Evolutionary conservation across 1,140 invertebrate genomes (phyloP).

Genomic region (Nylanderia fulva): DNA sequence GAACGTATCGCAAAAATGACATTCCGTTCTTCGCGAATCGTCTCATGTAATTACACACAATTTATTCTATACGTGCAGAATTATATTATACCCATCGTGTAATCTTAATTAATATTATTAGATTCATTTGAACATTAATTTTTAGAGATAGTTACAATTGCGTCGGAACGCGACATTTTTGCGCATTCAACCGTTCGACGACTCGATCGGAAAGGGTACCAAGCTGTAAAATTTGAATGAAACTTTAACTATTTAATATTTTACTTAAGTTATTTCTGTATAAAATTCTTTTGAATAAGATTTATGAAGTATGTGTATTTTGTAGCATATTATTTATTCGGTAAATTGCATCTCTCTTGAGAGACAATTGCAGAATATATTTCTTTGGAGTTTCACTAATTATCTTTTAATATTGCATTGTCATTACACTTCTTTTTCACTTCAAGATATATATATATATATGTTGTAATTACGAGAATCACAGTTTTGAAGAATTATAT

Average conservation of each 20-base stretch:
- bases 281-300: background rate
- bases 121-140: slow-evolving; percentile 28
- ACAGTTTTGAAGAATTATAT: background rate
- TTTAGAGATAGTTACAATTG: slow-evolving; percentile 26
- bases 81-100: slow-evolving; percentile 29
- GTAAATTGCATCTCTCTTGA: background rate
- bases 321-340: background rate
- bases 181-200: slow-evolving; percentile 15
- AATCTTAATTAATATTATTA: slow-evolving; percentile 23
- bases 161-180: slow-evolving; percentile 20
- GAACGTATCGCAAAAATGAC: slow-evolving; percentile 30
- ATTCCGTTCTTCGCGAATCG: slow-evolving; percentile 16
- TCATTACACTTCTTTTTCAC: background rate
- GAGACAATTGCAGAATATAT: background rate
- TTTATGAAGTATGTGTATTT: background rate
- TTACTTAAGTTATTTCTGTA: background rate
- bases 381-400: background rate
- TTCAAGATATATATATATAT: background rate
- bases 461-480: too few relatives aligned
- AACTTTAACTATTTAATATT: slow-evolving; percentile 19
- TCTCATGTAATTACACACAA: slow-evolving; percentile 24
- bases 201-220: slow-evolving; percentile 6
- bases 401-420: background rate
- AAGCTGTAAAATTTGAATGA: slow-evolving; percentile 31
- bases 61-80: slow-evolving; percentile 11